A percentile compares a stretch with the other conserved stretches of the same genome.
Evolutionary conservation across 2,113 vertebrate species (phyloP).

Genomic region (Montifringilla adamsi): DNA sequence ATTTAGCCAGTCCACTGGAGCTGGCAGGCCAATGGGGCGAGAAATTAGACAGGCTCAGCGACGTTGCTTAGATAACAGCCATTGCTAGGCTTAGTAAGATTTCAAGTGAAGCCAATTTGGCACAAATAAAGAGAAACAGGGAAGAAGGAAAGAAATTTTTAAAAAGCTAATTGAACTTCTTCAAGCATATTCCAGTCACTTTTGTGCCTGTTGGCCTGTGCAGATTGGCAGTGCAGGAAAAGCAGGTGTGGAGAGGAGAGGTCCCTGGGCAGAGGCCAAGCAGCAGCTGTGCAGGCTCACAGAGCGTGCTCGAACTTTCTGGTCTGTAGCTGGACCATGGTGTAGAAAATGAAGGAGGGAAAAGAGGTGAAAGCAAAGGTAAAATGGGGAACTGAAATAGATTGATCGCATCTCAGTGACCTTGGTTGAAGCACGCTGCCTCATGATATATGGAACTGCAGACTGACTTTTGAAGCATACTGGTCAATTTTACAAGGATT

Average conservation of each 20-base stretch:
- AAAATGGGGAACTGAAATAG: not conserved
- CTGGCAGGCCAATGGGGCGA: not conserved
- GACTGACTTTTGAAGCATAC: not conserved
- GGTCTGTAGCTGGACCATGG: not conserved
- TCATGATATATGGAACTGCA: not conserved
- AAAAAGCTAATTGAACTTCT: not conserved
- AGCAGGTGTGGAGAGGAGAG: not conserved
- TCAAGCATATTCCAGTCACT: not conserved
- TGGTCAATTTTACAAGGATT: not conserved
- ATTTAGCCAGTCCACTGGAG: not conserved
- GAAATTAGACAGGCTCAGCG: not conserved
- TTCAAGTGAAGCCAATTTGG: not conserved
- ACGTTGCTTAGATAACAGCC: not conserved
- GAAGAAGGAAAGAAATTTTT: not conserved
- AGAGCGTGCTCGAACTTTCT: not conserved
- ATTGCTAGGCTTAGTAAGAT: not conserved
- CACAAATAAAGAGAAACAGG: not conserved
- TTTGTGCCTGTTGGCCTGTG: not conserved
- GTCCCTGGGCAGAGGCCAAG: not conserved
- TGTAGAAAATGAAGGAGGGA: not conserved
- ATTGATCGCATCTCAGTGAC: not conserved
- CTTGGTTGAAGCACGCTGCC: not conserved
- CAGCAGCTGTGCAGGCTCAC: not conserved
- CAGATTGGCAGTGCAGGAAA: not conserved
- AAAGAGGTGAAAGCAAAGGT: not conserved